Base-by-base conservation (phyloP, 2,113 vertebrate genomes). In the Aspidoscelis tigris region DNA sequence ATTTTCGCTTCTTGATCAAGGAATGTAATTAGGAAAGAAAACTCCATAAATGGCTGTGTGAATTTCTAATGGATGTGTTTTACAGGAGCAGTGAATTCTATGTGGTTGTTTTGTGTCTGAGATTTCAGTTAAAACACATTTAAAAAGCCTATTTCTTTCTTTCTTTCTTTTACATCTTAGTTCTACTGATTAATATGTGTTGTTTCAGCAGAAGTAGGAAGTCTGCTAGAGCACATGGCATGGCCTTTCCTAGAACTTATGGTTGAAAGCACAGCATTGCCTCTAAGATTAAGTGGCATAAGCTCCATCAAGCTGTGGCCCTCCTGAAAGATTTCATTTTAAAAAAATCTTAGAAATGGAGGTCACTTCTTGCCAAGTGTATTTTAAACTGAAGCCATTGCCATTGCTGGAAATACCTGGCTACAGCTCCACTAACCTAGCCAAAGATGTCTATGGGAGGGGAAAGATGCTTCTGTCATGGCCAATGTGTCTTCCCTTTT, bases 41-140 rank as follows among this genome's bases (percentile, higher is more conserved):
- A 9, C 43, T 18, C 10, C 43, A 12, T 66, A 69, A 80, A 53
- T 11, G 4, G 24, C 33, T 22, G 5, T 41, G 26, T 68, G 41
- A 9, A 26, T 5, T 43, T 33, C 70, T 72, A 58, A 24, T 16
- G 22, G 58, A 3, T 58, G 47, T 22, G 55, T 55, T 55, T 82
- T 33, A 73, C 33, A 82, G 70, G 53, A 82, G 3, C 1, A 33
- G n/a, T 69, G 24, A 66, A 8, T 26, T 26, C 65, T 66, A 22
- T 66, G 5, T 24, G 33, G 33, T 66, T 50, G 8, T 81, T 82
- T 21, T 74, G 64, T 65, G 73, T 74, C 33, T 22, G 80, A 84
- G 85, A 91, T 71, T 58, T 77, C 75, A 58, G 75, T 68, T 65
- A 78, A 22, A 87, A 75, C 77, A 90, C 75, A 80, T 88, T 79